A percentile compares a stretch with the other conserved stretches of the same genome.
Conservation (phyloP, 2,797 vertebrate species). For the Heterohyrax brucei region DNA sequence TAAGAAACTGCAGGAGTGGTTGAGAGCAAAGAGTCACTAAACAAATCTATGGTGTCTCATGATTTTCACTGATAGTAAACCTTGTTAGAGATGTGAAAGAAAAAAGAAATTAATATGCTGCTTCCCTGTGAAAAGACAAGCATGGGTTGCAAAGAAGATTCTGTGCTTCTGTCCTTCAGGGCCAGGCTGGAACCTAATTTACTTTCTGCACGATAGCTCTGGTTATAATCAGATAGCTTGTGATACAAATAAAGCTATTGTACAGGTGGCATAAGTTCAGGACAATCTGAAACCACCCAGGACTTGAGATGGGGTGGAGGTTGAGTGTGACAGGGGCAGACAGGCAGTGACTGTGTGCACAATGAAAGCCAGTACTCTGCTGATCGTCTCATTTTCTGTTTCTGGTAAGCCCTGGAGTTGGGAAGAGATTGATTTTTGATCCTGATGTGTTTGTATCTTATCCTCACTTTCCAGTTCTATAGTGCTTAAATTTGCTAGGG, state of each 20-base stretch:
- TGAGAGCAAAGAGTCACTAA: background rate
- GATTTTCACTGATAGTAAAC: background rate
- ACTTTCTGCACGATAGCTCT: background rate
- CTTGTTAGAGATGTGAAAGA: background rate
- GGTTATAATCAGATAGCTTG: background rate
- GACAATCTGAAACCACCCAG: background rate
- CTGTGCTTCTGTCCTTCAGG: too few relatives aligned
- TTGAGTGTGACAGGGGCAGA: background rate
- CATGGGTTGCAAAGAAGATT: background rate
- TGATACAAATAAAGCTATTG: background rate
- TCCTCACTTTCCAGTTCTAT: background rate
- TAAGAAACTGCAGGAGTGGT: background rate
- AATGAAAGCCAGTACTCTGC: background rate
- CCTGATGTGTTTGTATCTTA: background rate
- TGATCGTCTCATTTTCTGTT: background rate
- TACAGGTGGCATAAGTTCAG: background rate
- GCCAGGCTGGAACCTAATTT: background rate
- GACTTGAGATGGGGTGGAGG: background rate
- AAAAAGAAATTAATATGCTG: background rate
- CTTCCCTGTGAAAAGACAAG: background rate
- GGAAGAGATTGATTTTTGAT: background rate
- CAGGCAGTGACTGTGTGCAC: background rate
- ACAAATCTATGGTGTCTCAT: background rate
- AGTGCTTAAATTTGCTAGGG: background rate
- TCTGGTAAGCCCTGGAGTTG: background rate